phyloP scores from a whole-genome alignment of 2,797 vertebrate genomes.

The Setipinna tenuifilis region DNA sequence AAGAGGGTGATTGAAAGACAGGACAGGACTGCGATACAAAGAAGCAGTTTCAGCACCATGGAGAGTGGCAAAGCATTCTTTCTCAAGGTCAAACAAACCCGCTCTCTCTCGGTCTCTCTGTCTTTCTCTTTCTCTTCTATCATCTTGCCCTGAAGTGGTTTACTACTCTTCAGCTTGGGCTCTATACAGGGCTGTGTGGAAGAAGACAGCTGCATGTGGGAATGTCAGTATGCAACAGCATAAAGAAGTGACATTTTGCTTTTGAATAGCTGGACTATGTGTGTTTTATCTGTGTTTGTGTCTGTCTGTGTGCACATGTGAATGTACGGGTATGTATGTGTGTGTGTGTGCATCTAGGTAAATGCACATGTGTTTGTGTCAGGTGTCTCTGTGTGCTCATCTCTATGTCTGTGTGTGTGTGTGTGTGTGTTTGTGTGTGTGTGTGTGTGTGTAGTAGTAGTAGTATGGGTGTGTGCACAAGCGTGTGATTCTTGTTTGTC shows the following conservation, averaged over 20 bases:
- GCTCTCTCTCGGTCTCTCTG: no score
- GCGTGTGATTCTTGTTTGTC: conserved; percentile 25
- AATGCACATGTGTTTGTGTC: no score
- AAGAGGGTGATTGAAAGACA: neutral
- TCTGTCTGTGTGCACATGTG: neutral
- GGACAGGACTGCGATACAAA: neutral
- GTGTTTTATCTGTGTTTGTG: neutral
- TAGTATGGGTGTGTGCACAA: neutral
- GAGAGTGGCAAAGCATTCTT: neutral
- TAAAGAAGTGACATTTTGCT: neutral
- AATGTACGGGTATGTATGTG: no score
- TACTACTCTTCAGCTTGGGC: neutral
- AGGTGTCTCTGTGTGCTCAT: neutral
- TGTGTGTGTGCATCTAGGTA: no score
- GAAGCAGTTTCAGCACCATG: conserved; percentile 13
- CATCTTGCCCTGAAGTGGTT: neutral
- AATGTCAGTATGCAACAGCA: neutral
- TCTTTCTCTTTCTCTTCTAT: no score
- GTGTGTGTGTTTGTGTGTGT: neutral
- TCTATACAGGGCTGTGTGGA: neutral
- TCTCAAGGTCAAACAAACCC: neutral
- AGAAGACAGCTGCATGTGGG: neutral
- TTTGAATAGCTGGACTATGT: neutral
- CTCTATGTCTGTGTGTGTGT: neutral
- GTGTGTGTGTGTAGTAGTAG: no score